Conservation (phyloP, 53 echinoderm and acorn worm genomes). For the Echinometra lucunter region DNA sequence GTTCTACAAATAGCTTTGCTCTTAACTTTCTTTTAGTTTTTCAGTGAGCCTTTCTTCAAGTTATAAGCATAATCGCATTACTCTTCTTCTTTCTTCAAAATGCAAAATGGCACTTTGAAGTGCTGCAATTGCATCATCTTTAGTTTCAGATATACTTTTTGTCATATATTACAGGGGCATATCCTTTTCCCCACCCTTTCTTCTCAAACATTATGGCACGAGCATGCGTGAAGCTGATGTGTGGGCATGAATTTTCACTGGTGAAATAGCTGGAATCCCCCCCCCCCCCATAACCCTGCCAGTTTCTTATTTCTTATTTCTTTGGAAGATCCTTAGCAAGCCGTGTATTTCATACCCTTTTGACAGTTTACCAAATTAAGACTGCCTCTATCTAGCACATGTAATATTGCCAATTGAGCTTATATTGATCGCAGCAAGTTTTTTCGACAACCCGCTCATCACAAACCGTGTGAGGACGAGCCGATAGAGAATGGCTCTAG, state of each 20-base stretch:
- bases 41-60: too few species aligned
- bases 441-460: not conserved
- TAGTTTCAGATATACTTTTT: too few species aligned
- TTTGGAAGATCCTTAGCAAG: not conserved
- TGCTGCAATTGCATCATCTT: too few species aligned
- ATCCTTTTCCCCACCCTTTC: too few species aligned
- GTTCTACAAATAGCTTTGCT: too few species aligned
- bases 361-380: not conserved
- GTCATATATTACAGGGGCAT: too few species aligned
- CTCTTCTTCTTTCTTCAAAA: too few species aligned
- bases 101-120: too few species aligned
- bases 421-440: not conserved
- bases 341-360: not conserved
- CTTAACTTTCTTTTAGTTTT: too few species aligned
- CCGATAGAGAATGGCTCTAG: slow-evolving; percentile 22
- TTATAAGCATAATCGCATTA: too few species aligned
- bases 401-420: slow-evolving; percentile 28
- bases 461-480: slow-evolving; percentile 1
- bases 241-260: not conserved
- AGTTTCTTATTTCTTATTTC: not conserved
- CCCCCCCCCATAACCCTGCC: not conserved
- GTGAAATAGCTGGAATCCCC: not conserved
- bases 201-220: not conserved
- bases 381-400: not conserved
- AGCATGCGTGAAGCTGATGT: not conserved